Percentiles rank a stretch among this genome's conserved stretches.
Conservation (phyloP, 2,888 invertebrate genomes). For the Arge pagana region DNA sequence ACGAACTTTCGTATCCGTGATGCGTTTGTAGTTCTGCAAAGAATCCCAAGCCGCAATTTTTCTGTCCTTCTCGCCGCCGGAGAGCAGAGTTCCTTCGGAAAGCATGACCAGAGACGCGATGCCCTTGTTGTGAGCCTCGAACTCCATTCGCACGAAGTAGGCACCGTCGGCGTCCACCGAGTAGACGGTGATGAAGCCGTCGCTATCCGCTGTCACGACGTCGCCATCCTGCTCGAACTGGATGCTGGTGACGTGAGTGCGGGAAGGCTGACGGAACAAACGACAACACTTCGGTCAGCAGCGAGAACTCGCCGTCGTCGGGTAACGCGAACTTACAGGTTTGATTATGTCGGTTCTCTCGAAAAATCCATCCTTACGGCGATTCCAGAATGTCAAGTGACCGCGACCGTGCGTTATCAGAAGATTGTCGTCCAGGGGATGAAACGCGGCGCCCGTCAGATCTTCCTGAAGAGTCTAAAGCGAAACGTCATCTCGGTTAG, state of each 20-base stretch:
- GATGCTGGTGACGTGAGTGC: constrained; percentile 83
- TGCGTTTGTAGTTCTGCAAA: constrained; percentile 84
- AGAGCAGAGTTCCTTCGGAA: constrained; percentile 86
- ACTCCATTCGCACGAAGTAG: constrained; percentile 86
- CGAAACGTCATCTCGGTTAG: background rate
- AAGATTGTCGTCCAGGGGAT: constrained; percentile 88
- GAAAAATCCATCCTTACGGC: constrained; percentile 88
- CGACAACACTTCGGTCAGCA: background rate
- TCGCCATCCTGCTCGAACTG: constrained; percentile 92
- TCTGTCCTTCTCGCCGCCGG: constrained; percentile 88
- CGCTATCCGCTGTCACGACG: constrained; percentile 89
- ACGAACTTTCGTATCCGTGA: constrained; percentile 90
- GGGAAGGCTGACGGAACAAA: constrained; percentile 75
- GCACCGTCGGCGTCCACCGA: constrained; percentile 88
- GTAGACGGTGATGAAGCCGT: constrained; percentile 90
- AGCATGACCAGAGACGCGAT: constrained; percentile 87
- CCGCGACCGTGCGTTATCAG: constrained; percentile 91
- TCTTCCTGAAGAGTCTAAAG: constrained; percentile 84
- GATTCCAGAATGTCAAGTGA: constrained; percentile 91
- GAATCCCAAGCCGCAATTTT: constrained; percentile 94
- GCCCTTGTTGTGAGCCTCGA: constrained; percentile 86
- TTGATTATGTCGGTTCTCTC: constrained; percentile 88
- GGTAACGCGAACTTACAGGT: constrained; percentile 70
- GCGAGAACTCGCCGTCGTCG: background rate
- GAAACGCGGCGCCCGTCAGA: constrained; percentile 86